Conservation (phyloP, 2,797 vertebrate species). For the Cheirogaleus major region DNA sequence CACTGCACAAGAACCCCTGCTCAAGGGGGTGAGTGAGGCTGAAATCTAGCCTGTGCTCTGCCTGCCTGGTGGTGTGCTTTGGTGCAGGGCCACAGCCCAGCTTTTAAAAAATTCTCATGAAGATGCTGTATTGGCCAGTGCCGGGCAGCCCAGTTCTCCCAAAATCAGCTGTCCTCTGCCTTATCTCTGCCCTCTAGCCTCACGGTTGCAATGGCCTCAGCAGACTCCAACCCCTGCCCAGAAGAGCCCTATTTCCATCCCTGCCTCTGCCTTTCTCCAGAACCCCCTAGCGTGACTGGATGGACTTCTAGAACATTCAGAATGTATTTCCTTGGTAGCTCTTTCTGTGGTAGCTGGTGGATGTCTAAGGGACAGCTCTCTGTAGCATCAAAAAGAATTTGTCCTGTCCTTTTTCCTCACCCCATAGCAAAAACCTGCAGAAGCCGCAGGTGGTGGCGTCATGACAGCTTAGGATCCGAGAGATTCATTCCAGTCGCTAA, state of each 20-base stretch:
- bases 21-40: not conserved
- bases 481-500: conserved; percentile 45
- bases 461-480: conserved; percentile 10
- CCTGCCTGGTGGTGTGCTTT: not conserved
- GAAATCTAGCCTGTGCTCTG: not conserved
- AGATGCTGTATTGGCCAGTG: accelerated
- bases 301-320: not conserved
- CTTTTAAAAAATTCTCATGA: not conserved
- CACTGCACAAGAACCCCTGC: not conserved
- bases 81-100: not conserved
- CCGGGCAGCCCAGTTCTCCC: not conserved
- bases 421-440: not conserved
- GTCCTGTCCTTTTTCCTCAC: not conserved
- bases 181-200: not conserved
- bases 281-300: not conserved
- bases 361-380: not conserved
- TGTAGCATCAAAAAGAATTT: not conserved
- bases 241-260: not conserved
- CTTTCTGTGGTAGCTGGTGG: not conserved
- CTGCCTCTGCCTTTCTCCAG: not conserved
- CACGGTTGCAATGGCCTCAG: not conserved
- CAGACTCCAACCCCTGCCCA: not conserved
- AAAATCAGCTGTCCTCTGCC: not conserved
- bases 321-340: not conserved
- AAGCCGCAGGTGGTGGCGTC: conserved; percentile 39